phyloP scores from a whole-genome alignment of 2,113 vertebrate species.

The Marmota monax region DNA sequence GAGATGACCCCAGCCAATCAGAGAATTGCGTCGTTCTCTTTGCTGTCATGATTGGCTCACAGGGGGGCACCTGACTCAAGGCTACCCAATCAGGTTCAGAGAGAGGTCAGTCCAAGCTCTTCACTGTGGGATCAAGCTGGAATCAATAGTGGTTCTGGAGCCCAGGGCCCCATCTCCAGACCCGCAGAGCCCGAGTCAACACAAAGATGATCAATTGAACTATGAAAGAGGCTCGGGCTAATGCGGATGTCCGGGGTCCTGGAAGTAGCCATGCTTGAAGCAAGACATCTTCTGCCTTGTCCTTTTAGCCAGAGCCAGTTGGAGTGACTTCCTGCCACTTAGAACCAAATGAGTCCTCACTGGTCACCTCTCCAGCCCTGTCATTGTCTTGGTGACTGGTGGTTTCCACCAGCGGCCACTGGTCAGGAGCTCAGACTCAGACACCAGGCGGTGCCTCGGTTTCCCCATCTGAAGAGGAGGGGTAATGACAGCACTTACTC shows the following conservation, averaged over 20 bases:
- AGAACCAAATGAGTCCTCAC: neutral
- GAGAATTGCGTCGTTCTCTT: neutral
- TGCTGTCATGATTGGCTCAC: neutral
- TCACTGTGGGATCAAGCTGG: neutral
- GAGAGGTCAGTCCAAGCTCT: neutral
- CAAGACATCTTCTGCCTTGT: neutral
- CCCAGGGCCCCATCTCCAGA: neutral
- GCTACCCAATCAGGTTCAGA: slow-evolving; percentile 43
- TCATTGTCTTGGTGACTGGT: neutral
- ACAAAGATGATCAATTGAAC: neutral
- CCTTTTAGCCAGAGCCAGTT: neutral
- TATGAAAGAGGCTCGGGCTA: neutral
- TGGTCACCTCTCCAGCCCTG: neutral
- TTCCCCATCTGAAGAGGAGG: neutral
- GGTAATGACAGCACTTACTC: neutral
- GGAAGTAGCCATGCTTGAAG: neutral
- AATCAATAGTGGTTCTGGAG: neutral
- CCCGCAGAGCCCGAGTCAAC: neutral
- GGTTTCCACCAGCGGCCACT: neutral
- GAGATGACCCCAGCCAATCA: neutral
- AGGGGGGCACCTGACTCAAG: neutral
- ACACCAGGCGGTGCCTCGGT: neutral
- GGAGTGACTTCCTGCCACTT: neutral
- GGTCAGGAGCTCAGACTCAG: neutral
- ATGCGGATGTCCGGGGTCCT: neutral